Percentiles rank a stretch among this genome's conserved stretches.
These are phyloP conservation scores for Sclerodermus sp. DNA, from an alignment of 2,888 invertebrate species.

Conservation along the genomic window DNA sequence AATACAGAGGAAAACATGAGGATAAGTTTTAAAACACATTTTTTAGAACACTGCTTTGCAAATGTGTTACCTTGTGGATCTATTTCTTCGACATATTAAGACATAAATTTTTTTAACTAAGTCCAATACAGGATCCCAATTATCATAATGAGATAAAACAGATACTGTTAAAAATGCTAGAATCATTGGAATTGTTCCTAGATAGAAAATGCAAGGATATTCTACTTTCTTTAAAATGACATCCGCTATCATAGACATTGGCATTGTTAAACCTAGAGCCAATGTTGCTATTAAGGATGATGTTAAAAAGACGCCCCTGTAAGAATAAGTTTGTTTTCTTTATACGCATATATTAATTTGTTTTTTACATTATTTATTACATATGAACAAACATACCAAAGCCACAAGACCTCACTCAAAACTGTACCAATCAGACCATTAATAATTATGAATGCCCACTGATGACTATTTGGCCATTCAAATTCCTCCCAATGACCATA, in stretches of 20 bases:
- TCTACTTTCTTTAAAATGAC: constrained; percentile 71
- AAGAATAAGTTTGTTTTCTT: constrained; percentile 31
- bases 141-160: constrained; percentile 74
- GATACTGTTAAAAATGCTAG: constrained; percentile 73
- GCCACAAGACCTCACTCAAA: constrained; percentile 88
- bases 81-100: constrained; percentile 59
- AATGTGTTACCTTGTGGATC: constrained; percentile 58
- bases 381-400: constrained; percentile 68
- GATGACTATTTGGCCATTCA: constrained; percentile 79
- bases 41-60: no score
- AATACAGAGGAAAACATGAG: no score
- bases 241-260: constrained; percentile 87
- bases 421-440: constrained; percentile 92
- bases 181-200: constrained; percentile 78
- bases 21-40: no score
- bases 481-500: constrained; percentile 80
- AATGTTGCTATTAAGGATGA: constrained; percentile 87
- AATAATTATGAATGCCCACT: constrained; percentile 77
- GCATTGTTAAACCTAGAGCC: constrained; percentile 83
- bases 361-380: neutral
- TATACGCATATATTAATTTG: neutral
- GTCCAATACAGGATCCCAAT: constrained; percentile 77
- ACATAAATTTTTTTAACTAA: constrained; percentile 60
- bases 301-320: constrained; percentile 91
- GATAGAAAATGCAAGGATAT: constrained; percentile 72